Conservation (phyloP, 2,888 invertebrate species). For the Drosophila cognata region DNA sequence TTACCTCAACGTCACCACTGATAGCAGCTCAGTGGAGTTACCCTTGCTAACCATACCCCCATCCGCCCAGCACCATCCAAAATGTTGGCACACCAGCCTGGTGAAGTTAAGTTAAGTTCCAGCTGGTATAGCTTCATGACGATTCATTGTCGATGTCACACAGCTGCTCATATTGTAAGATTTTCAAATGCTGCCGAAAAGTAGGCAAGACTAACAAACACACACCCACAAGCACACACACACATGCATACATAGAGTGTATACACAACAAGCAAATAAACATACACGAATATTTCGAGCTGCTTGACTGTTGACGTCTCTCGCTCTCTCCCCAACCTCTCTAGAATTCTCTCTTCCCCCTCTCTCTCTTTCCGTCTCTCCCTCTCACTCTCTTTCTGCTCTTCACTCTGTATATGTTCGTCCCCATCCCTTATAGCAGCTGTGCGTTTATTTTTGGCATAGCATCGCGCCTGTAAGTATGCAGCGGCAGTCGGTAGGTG, state of each 20-base stretch:
- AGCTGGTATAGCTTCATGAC: constrained; percentile 39
- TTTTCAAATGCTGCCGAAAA: constrained; percentile 60
- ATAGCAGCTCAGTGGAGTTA: constrained; percentile 9
- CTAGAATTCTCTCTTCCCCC: background rate
- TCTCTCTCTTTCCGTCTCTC: background rate
- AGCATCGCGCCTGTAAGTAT: constrained; percentile 44
- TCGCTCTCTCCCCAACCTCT: background rate
- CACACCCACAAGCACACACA: constrained; percentile 6
- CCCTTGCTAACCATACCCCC: background rate
- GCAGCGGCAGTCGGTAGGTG: constrained; percentile 42
- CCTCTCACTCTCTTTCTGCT: background rate
- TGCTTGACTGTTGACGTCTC: constrained; percentile 51
- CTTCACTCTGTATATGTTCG: constrained; percentile 5
- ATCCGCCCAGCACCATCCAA: background rate
- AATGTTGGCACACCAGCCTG: too few species aligned
- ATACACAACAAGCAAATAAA: constrained; percentile 60
- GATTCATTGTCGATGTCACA: constrained; percentile 33
- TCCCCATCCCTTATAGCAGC: constrained; percentile 28
- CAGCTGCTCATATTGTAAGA: constrained; percentile 43
- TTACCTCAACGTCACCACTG: constrained; percentile 54
- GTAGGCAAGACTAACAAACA: constrained; percentile 47
- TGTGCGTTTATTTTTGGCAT: constrained; percentile 66
- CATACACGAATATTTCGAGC: constrained; percentile 66
- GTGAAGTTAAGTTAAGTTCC: constrained; percentile 18
- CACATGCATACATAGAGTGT: background rate